Evolutionary conservation across 2,888 invertebrate species (phyloP).

Genomic region (Drosophila mettleri): DNA sequence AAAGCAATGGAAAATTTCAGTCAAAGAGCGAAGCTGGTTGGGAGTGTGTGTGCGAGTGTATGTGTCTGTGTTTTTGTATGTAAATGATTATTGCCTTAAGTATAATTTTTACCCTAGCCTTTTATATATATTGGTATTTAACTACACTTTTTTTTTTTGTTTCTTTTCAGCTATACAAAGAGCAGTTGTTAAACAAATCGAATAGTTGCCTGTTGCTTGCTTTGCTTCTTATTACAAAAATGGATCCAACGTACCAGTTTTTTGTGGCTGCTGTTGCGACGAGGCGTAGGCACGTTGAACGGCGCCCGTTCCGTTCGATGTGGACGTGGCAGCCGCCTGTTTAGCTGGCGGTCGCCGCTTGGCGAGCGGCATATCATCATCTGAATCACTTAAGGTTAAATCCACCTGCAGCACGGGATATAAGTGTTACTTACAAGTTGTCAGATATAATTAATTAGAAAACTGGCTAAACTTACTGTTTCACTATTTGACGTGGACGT

Average conservation of each 20-base stretch:
- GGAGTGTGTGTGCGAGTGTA: conserved; percentile 15
- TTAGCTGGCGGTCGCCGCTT: conserved; percentile 86
- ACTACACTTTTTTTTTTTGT: conserved; percentile 25
- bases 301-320: conserved; percentile 71
- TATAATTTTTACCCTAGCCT: conserved; percentile 41
- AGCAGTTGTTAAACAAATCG: conserved; percentile 22
- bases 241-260: conserved; percentile 84
- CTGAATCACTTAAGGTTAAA: conserved; percentile 90
- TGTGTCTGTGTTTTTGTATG: conserved; percentile 12
- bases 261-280: conserved; percentile 69
- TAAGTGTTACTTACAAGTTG: neutral
- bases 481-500: conserved; percentile 85
- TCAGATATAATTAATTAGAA: neutral
- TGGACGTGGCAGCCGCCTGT: conserved; percentile 72
- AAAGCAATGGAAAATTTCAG: conserved; percentile 10
- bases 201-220: conserved; percentile 42
- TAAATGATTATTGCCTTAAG: conserved; percentile 35
- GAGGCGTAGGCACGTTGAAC: conserved; percentile 65
- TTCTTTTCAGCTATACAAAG: conserved; percentile 40
- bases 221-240: conserved; percentile 76
- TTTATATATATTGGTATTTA: conserved; percentile 36
- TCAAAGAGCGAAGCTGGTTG: neutral
- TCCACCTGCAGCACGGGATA: conserved; percentile 86
- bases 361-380: conserved; percentile 88
- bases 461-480: conserved; percentile 73